A percentile compares a stretch with the other conserved stretches of the same genome.
These are phyloP conservation scores for Helostoma temminkii DNA, from an alignment of 2,797 vertebrate species.

Conservation along the genomic window DNA sequence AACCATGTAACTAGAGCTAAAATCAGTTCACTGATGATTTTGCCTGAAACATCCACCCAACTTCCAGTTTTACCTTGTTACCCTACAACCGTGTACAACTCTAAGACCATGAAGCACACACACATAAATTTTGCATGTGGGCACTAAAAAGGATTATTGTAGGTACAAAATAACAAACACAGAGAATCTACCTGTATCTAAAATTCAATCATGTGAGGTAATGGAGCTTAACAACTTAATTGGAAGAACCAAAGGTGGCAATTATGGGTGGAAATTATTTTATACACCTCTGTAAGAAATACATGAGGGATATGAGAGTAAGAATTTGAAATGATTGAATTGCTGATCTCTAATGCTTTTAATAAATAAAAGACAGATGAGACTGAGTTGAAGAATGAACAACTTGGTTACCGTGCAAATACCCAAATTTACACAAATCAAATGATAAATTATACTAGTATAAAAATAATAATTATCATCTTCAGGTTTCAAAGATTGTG, in stretches of 20 bases:
- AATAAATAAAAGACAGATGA: conserved; percentile 14
- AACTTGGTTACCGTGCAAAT: not conserved
- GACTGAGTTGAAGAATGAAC: not conserved
- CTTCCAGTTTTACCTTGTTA: too few relatives aligned
- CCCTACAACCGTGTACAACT: too few relatives aligned
- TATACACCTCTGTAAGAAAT: conserved; percentile 46
- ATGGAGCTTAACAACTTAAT: conserved; percentile 59
- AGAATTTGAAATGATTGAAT: conserved; percentile 44
- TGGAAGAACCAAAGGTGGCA: conserved; percentile 58
- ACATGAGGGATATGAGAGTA: conserved; percentile 47
- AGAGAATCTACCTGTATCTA: conserved; percentile 36
- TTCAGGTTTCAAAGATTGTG: too few relatives aligned
- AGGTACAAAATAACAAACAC: conserved; percentile 35
- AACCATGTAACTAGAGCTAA: too few relatives aligned
- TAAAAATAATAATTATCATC: too few relatives aligned
- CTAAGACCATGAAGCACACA: too few relatives aligned
- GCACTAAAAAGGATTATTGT: conserved; percentile 16
- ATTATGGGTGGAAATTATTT: conserved; percentile 65
- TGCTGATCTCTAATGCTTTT: conserved; percentile 21
- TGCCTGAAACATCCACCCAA: too few relatives aligned
- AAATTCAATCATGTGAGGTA: conserved; percentile 69
- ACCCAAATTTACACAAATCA: not conserved
- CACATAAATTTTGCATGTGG: not conserved
- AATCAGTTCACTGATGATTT: too few relatives aligned
- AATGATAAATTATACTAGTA: too few relatives aligned